phyloP scores from a whole-genome alignment of 2,113 vertebrate genomes.

The Alaudala cheleensis region DNA sequence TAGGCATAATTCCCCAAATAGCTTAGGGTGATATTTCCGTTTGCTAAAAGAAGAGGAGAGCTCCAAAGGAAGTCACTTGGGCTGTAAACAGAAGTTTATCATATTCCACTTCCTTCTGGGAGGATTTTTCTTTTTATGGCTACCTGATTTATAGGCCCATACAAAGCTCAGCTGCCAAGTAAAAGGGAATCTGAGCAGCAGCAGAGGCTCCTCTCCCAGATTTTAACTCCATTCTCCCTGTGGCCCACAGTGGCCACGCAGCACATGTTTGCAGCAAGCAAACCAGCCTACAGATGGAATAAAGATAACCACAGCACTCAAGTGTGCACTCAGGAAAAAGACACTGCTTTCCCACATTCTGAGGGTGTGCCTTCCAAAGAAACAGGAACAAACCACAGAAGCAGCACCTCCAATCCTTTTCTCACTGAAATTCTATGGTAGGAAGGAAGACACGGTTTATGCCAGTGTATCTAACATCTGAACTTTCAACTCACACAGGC shows the following conservation, averaged over 20 bases:
- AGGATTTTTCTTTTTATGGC: neutral
- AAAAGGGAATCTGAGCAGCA: neutral
- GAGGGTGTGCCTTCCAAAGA: slow-evolving; percentile 60
- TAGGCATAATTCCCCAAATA: neutral
- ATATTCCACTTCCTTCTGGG: slow-evolving; percentile 2
- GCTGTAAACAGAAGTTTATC: slow-evolving; percentile 21
- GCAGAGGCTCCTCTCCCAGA: neutral
- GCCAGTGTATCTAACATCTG: slow-evolving; percentile 50
- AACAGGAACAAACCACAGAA: slow-evolving; percentile 62
- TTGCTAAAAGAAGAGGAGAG: neutral
- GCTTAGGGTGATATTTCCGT: neutral
- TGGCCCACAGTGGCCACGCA: fast-evolving
- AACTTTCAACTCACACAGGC: slow-evolving; percentile 53
- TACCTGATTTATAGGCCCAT: slow-evolving; percentile 25
- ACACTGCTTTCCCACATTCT: slow-evolving; percentile 57
- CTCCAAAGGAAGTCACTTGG: neutral
- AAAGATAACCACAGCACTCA: slow-evolving; percentile 16
- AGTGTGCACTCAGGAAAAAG: slow-evolving; percentile 25
- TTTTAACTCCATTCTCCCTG: neutral
- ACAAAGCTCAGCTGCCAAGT: neutral
- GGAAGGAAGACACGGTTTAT: slow-evolving; percentile 65
- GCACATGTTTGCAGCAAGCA: slow-evolving; percentile 26
- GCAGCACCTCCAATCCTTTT: slow-evolving; percentile 65
- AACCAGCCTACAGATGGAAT: neutral
- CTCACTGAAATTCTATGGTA: slow-evolving; percentile 68